Percentiles rank a stretch among this genome's conserved stretches.
These are phyloP conservation scores for Habrosyne pyritoides DNA, from an alignment of 2,888 invertebrate species.

Conservation along the genomic window DNA sequence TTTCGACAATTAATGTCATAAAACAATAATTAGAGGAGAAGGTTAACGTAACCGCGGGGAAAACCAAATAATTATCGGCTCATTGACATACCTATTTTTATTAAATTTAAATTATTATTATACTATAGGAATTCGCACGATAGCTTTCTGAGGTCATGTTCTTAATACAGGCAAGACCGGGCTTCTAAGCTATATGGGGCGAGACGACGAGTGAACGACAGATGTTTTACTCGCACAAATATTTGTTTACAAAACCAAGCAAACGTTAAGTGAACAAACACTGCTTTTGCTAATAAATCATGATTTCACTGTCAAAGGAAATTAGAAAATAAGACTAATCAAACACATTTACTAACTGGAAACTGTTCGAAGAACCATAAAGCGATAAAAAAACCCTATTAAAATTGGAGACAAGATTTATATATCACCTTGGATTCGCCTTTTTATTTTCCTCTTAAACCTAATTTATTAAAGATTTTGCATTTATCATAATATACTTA, in stretches of 20 bases:
- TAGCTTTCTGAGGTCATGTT: constrained; percentile 40
- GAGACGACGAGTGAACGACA: constrained; percentile 12
- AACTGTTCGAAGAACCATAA: neutral
- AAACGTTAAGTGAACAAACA: constrained; percentile 15
- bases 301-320: neutral
- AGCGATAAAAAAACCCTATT: neutral
- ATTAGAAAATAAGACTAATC: neutral
- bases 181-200: constrained; percentile 37
- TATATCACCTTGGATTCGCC: neutral
- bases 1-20: neutral
- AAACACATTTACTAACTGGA: neutral
- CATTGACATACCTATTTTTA: neutral
- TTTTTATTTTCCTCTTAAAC: neutral
- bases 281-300: neutral
- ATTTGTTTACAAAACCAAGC: constrained; percentile 14
- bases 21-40: neutral
- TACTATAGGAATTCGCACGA: constrained; percentile 42
- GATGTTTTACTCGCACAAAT: constrained; percentile 13
- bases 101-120: constrained; percentile 32
- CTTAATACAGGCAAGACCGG: constrained; percentile 54
- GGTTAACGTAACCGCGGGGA: neutral
- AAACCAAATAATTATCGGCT: constrained; percentile 37
- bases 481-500: neutral
- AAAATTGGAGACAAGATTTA: neutral
- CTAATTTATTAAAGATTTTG: neutral